phyloP scores from a whole-genome alignment of 2,797 vertebrate genomes.

The Varecia variegata region DNA sequence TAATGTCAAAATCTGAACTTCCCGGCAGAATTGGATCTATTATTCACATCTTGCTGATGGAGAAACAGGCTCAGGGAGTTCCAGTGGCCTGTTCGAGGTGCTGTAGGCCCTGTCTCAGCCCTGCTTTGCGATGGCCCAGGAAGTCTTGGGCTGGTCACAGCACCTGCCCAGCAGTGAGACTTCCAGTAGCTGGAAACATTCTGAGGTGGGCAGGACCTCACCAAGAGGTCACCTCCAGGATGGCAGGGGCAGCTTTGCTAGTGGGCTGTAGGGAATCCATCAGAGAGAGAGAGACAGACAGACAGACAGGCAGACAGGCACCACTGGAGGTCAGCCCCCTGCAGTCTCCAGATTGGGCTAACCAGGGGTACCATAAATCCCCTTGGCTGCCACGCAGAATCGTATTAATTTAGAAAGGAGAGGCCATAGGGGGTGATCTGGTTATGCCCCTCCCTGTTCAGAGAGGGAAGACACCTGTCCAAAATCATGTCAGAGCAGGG shows the following conservation, averaged over 20 bases:
- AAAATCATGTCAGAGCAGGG: background rate
- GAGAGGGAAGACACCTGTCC: background rate
- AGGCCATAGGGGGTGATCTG: background rate
- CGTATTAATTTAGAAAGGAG: background rate
- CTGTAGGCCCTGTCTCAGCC: background rate
- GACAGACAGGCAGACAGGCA: background rate
- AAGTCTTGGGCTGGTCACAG: background rate
- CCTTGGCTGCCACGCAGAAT: background rate
- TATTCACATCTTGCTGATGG: background rate
- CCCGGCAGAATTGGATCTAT: background rate
- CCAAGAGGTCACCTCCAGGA: background rate
- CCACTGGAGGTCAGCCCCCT: background rate
- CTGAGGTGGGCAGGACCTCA: background rate
- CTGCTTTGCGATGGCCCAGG: background rate
- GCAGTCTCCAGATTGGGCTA: background rate
- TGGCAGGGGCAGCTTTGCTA: background rate
- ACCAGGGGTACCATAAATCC: background rate
- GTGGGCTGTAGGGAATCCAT: background rate
- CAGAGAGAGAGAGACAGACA: background rate
- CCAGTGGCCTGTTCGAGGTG: background rate
- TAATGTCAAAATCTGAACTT: background rate
- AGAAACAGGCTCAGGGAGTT: background rate
- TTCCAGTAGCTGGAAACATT: background rate
- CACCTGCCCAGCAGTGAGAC: background rate
- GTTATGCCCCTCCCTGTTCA: background rate